Percentiles rank a stretch among this genome's conserved stretches.
These are phyloP conservation scores for Drosophila villosipedis DNA, from an alignment of 2,888 invertebrate species.

Conservation along the genomic window DNA sequence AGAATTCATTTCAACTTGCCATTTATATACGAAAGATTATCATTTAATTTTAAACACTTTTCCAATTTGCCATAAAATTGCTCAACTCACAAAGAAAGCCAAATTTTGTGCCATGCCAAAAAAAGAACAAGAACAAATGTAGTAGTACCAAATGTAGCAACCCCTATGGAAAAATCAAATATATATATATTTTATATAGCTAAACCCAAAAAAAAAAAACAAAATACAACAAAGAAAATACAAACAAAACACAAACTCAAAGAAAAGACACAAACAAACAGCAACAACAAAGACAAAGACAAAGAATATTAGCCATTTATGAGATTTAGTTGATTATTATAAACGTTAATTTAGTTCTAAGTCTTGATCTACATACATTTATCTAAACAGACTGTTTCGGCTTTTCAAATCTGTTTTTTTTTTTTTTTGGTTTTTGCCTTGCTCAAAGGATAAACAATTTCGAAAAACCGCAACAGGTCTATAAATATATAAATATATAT, in stretches of 20 bases:
- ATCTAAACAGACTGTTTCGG: conserved; percentile 18
- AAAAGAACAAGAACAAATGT: conserved; percentile 28
- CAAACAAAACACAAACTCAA: conserved; percentile 28
- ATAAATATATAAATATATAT: background rate
- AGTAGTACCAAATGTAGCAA: conserved; percentile 41
- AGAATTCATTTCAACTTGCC: conserved; percentile 43
- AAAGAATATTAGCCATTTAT: conserved; percentile 61
- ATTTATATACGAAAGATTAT: conserved; percentile 3
- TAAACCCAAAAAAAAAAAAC: conserved; percentile 39
- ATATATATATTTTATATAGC: conserved; percentile 27
- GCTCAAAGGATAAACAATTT: background rate
- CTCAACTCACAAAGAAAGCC: conserved; percentile 56
- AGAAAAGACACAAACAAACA: conserved; percentile 48
- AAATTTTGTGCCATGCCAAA: conserved; percentile 82
- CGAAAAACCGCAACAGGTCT: conserved; percentile 1
- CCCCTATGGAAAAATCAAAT: conserved; percentile 19
- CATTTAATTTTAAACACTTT: conserved; percentile 16
- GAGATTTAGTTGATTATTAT: conserved; percentile 63
- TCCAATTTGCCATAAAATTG: conserved; percentile 53
- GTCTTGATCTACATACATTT: conserved; percentile 4
- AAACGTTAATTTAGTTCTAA: conserved; percentile 73
- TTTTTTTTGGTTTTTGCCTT: background rate
- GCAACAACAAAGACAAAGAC: conserved; percentile 47
- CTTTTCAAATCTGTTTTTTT: background rate
- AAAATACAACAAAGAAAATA: conserved; percentile 1